A percentile compares a stretch with the other conserved stretches of the same genome.
These are phyloP conservation scores for Drosophila ochracea DNA, from an alignment of 2,888 invertebrate species.

Conservation along the genomic window DNA sequence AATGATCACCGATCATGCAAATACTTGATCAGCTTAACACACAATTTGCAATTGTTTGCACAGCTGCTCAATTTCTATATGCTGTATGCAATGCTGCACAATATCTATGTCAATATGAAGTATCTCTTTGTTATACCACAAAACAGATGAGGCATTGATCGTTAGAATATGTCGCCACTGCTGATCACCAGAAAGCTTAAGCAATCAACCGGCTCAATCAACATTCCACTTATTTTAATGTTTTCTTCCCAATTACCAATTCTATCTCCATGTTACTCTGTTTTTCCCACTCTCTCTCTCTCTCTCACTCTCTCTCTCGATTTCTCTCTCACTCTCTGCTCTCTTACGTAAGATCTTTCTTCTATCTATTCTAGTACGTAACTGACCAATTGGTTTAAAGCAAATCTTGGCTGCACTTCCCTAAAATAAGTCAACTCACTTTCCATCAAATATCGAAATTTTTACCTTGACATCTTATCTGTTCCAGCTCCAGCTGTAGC, in stretches of 20 bases:
- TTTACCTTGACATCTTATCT: neutral
- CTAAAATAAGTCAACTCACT: neutral
- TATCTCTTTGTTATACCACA: conserved; percentile 8
- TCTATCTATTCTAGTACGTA: neutral
- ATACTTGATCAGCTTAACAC: conserved; percentile 27
- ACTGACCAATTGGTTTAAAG: neutral
- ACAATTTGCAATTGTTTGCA: conserved; percentile 9
- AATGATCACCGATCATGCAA: conserved; percentile 25
- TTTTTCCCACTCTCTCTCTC: too few relatives aligned
- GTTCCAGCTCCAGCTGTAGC: too few relatives aligned
- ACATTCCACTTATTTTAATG: neutral
- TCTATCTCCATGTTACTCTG: too few relatives aligned
- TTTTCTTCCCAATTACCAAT: neutral
- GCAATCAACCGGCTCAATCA: neutral
- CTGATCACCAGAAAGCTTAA: neutral
- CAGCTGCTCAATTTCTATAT: conserved; percentile 7
- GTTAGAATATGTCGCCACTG: neutral
- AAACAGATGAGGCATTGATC: conserved; percentile 1
- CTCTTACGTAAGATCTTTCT: neutral
- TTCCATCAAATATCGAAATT: neutral
- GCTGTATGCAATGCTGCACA: conserved; percentile 22
- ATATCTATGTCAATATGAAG: conserved; percentile 6
- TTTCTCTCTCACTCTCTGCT: too few relatives aligned
- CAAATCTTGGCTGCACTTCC: neutral
- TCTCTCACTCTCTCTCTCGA: too few relatives aligned